A percentile compares a stretch with the other conserved stretches of the same genome.
These are phyloP conservation scores for Scelioninae gen. 2 DNA, from an alignment of 2,888 invertebrate species.

Conservation along the genomic window DNA sequence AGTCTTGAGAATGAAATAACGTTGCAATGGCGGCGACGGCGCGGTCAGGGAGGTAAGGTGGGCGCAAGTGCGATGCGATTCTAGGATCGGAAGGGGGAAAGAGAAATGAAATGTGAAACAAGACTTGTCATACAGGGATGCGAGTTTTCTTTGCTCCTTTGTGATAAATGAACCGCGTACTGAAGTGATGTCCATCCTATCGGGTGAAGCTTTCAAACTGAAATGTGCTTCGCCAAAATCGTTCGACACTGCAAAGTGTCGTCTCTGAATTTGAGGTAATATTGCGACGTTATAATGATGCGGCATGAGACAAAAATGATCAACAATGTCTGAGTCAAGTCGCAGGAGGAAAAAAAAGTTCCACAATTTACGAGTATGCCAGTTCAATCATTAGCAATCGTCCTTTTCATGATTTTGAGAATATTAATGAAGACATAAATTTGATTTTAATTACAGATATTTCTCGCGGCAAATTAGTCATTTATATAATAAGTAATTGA, in stretches of 20 bases:
- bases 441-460: too few relatives aligned
- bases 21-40: constrained; percentile 27
- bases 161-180: constrained; percentile 56
- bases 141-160: constrained; percentile 48
- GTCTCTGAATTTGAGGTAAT: constrained; percentile 31
- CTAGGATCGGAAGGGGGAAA: constrained; percentile 33
- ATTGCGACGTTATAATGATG: constrained; percentile 16
- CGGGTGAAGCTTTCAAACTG: constrained; percentile 46
- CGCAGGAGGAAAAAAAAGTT: too few relatives aligned
- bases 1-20: constrained; percentile 50
- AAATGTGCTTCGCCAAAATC: constrained; percentile 45
- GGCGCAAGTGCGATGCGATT: constrained; percentile 44
- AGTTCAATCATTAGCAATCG: too few relatives aligned
- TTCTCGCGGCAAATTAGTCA: too few relatives aligned
- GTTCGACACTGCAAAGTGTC: constrained; percentile 41
- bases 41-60: constrained; percentile 23
- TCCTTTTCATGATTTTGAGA: too few relatives aligned
- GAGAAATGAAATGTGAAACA: constrained; percentile 60
- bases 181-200: constrained; percentile 54
- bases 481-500: too few relatives aligned
- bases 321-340: too few relatives aligned
- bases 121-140: constrained; percentile 45
- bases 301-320: too few relatives aligned
- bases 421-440: too few relatives aligned
- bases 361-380: too few relatives aligned